phyloP scores from a whole-genome alignment of 2,888 invertebrate genomes.

The Beris morrisii region DNA sequence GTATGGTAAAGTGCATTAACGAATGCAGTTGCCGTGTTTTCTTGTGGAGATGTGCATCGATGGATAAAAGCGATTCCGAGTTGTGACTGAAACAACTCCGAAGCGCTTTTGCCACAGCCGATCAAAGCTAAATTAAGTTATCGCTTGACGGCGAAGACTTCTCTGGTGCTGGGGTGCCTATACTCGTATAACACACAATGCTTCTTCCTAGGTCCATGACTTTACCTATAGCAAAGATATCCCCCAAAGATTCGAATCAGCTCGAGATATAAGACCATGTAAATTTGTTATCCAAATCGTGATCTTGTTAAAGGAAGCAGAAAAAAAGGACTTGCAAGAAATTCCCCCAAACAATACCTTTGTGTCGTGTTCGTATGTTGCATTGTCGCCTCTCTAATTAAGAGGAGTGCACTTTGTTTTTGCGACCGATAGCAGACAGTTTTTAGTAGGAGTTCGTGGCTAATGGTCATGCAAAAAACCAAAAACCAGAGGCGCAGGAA shows the following conservation, averaged over 20 bases:
- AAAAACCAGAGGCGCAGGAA: background rate
- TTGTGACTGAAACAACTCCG: slow-evolving; percentile 23
- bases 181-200: too few relatives aligned
- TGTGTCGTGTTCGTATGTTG: slow-evolving; percentile 45
- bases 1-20: too few relatives aligned
- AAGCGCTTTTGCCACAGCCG: slow-evolving; percentile 18
- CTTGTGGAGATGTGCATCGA: too few relatives aligned
- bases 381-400: slow-evolving; percentile 46
- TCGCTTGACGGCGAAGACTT: slow-evolving; percentile 39
- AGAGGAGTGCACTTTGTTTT: slow-evolving; percentile 42
- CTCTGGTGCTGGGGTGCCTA: slow-evolving; percentile 29
- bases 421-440: slow-evolving; percentile 23
- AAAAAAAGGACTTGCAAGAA: slow-evolving; percentile 23
- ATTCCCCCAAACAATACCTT: slow-evolving; percentile 32
- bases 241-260: slow-evolving; percentile 38
- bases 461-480: slow-evolving; percentile 30
- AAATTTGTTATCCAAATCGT: slow-evolving; percentile 46
- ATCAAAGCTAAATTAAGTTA: slow-evolving; percentile 43
- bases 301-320: slow-evolving; percentile 43
- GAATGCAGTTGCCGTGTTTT: too few relatives aligned
- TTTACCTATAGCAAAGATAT: slow-evolving; percentile 17
- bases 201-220: too few relatives aligned
- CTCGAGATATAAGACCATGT: slow-evolving; percentile 40
- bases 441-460: slow-evolving; percentile 13
- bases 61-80: too few relatives aligned